phyloP scores from a whole-genome alignment of 1,140 invertebrate genomes.

The Tetramorium simillimum region DNA sequence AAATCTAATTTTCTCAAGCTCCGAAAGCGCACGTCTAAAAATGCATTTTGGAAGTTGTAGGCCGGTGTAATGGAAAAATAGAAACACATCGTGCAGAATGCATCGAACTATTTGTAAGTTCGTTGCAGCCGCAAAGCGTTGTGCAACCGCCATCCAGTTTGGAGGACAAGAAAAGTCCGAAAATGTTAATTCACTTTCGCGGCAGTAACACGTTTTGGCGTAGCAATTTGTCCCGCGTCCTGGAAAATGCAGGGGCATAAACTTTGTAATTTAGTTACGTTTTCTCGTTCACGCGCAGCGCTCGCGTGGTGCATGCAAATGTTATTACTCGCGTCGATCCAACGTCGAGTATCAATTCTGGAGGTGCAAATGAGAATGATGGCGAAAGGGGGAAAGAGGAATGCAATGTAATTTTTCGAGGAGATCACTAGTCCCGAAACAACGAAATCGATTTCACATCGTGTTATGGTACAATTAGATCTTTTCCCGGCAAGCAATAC shows the following conservation, averaged over 20 bases:
- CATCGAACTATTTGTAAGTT: neutral
- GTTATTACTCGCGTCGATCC: slow-evolving; percentile 67
- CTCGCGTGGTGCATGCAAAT: slow-evolving; percentile 70
- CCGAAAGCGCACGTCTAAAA: neutral
- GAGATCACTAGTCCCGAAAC: neutral
- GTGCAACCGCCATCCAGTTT: slow-evolving; percentile 22
- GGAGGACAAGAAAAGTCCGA: slow-evolving; percentile 50
- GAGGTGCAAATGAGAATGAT: slow-evolving; percentile 49
- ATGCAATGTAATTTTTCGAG: slow-evolving; percentile 7
- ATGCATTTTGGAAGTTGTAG: neutral
- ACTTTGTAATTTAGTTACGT: slow-evolving; percentile 70
- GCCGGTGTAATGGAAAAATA: neutral
- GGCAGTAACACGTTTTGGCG: slow-evolving; percentile 68
- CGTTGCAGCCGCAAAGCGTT: slow-evolving; percentile 3
- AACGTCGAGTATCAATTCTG: slow-evolving; percentile 68
- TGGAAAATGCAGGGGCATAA: slow-evolving; percentile 66
- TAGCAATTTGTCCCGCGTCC: slow-evolving; percentile 67
- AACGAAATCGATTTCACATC: slow-evolving; percentile 42
- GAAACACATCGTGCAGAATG: neutral
- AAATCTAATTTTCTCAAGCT: neutral
- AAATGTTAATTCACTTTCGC: slow-evolving; percentile 56
- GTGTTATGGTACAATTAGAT: slow-evolving; percentile 23
- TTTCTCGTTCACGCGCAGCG: slow-evolving; percentile 61
- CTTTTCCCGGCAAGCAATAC: neutral
- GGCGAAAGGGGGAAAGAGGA: slow-evolving; percentile 10